These are phyloP conservation scores for Conops quadrifasciatus DNA, from an alignment of 2,888 invertebrate genomes.

Conservation along the genomic window DNA sequence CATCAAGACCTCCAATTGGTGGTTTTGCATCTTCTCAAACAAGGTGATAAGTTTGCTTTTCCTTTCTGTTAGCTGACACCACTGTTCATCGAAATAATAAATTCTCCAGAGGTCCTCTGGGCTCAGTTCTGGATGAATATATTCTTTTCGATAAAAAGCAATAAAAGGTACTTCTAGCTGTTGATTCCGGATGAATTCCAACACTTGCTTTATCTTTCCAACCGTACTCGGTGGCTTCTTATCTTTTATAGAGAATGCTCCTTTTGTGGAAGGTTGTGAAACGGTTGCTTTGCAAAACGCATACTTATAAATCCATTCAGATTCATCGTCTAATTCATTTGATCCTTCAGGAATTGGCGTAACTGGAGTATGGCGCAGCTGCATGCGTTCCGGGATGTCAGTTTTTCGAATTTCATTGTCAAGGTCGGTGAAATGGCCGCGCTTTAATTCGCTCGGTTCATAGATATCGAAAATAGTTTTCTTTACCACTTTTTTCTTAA, in stretches of 20 bases:
- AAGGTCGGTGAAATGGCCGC: constrained; percentile 93
- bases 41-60: constrained; percentile 83
- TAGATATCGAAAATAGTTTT: constrained; percentile 94
- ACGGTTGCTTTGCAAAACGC: constrained; percentile 87
- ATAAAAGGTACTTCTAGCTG: constrained; percentile 98
- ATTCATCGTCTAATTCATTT: constrained; percentile 90
- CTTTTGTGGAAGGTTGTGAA: constrained; percentile 73
- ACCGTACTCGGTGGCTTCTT: constrained; percentile 77
- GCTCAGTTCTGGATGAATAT: constrained; percentile 91
- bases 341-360: constrained; percentile 83
- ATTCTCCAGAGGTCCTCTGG: constrained; percentile 98
- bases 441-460: constrained; percentile 96
- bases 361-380: constrained; percentile 87
- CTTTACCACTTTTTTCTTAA: constrained; percentile 79
- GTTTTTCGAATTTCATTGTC: constrained; percentile 90
- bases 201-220: constrained; percentile 90
- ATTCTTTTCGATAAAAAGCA: constrained; percentile 97
- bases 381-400: constrained; percentile 92
- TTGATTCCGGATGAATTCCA: constrained; percentile 96
- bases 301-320: constrained; percentile 96
- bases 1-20: constrained; percentile 85
- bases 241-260: constrained; percentile 63
- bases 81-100: constrained; percentile 94
- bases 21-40: constrained; percentile 91
- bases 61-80: constrained; percentile 87